phyloP scores from a whole-genome alignment of 1,140 invertebrate genomes.

The Theocolax elegans region DNA sequence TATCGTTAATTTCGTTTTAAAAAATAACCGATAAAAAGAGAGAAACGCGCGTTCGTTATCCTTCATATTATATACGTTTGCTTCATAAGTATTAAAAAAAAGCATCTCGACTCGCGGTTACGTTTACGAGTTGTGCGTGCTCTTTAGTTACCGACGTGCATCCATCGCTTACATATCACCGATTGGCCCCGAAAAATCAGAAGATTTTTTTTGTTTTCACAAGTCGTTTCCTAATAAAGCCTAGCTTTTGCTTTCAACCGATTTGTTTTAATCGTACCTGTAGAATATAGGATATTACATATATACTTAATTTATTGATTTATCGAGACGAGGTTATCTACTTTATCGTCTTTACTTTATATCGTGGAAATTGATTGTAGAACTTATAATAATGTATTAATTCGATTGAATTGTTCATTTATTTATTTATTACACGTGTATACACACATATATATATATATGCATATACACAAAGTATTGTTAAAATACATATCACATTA shows the following conservation, averaged over 20 bases:
- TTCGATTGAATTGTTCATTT: too few relatives aligned
- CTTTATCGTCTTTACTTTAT: too few relatives aligned
- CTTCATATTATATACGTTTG: background rate
- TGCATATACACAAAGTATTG: too few relatives aligned
- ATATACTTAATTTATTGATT: too few relatives aligned
- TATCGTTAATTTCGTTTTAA: background rate
- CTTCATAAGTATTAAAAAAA: background rate
- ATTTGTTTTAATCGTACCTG: too few relatives aligned
- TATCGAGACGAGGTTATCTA: too few relatives aligned
- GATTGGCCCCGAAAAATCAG: constrained; percentile 56
- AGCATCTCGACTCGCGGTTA: constrained; percentile 10
- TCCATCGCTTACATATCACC: constrained; percentile 25
- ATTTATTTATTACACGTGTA: too few relatives aligned
- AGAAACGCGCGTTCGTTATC: background rate
- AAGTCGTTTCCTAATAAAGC: constrained; percentile 25
- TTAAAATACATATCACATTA: too few relatives aligned
- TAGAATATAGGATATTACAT: too few relatives aligned
- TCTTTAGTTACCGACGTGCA: constrained; percentile 30
- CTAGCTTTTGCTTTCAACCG: constrained; percentile 24
- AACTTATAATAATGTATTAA: too few relatives aligned
- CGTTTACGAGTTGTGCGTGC: constrained; percentile 35
- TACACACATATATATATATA: too few relatives aligned
- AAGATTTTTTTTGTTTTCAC: constrained; percentile 38
- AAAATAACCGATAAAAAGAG: background rate
- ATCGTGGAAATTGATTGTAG: too few relatives aligned